phyloP scores from a whole-genome alignment of 2,113 vertebrate genomes.

The Poeciliopsis occidentalis region DNA sequence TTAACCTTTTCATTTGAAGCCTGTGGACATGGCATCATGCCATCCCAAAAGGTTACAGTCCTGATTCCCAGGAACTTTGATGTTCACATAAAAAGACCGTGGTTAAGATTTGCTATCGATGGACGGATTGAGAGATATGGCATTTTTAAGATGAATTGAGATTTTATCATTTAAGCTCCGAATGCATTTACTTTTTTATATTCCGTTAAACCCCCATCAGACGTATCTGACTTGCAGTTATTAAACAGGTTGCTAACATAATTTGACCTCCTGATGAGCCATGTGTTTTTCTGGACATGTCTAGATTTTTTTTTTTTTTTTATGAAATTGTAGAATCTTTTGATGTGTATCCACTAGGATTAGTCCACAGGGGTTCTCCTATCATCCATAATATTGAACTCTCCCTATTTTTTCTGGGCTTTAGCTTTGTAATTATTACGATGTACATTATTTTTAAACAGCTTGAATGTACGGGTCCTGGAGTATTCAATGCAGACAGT shows the following conservation, averaged over 20 bases:
- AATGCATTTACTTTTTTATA: no score
- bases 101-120: background rate
- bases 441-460: background rate
- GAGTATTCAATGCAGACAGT: background rate
- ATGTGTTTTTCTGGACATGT: no score
- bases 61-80: conserved; percentile 28
- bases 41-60: conserved; percentile 37
- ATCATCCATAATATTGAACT: background rate
- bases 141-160: no score
- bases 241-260: no score
- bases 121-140: no score
- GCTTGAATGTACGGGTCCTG: background rate
- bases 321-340: background rate
- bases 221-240: no score
- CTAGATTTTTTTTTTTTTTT: background rate
- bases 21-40: conserved; percentile 14
- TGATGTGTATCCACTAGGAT: background rate
- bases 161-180: no score
- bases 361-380: background rate
- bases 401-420: background rate
- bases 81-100: conserved; percentile 29
- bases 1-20: conserved; percentile 42
- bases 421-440: background rate
- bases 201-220: no score
- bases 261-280: no score